phyloP scores from a whole-genome alignment of 2,888 invertebrate genomes.

The Notodonta ziczac region DNA sequence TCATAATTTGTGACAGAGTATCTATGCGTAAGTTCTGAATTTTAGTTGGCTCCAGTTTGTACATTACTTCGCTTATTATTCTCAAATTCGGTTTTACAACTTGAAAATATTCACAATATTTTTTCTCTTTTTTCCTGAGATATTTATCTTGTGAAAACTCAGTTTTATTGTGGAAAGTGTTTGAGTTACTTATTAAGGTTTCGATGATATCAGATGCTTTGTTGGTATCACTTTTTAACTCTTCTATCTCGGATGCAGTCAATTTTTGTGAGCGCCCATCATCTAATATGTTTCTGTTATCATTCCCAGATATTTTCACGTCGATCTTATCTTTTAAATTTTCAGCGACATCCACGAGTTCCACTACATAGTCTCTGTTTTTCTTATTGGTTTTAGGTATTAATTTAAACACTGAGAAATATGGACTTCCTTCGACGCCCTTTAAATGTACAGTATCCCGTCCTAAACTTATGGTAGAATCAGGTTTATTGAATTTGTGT shows the following conservation, averaged over 20 bases:
- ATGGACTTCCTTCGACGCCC: slow-evolving; percentile 88
- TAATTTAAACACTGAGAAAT: slow-evolving; percentile 91
- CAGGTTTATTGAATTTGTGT: slow-evolving; percentile 88
- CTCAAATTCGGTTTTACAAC: slow-evolving; percentile 92
- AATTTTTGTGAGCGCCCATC: slow-evolving; percentile 92
- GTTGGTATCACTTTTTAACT: slow-evolving; percentile 89
- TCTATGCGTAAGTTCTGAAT: slow-evolving; percentile 93
- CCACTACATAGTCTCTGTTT: slow-evolving; percentile 82
- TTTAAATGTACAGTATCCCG: slow-evolving; percentile 88
- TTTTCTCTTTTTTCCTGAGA: slow-evolving; percentile 96
- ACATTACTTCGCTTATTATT: slow-evolving; percentile 93
- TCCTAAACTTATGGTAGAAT: slow-evolving; percentile 87
- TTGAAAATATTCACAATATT: slow-evolving; percentile 94
- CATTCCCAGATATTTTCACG: slow-evolving; percentile 88
- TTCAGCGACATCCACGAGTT: slow-evolving; percentile 76
- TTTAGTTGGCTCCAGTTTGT: slow-evolving; percentile 90
- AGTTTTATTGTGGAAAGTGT: slow-evolving; percentile 95
- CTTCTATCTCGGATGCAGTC: slow-evolving; percentile 92
- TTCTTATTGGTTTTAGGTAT: slow-evolving; percentile 83
- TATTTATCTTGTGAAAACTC: slow-evolving; percentile 97
- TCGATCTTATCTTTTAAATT: slow-evolving; percentile 86
- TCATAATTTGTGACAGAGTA: slow-evolving; percentile 94
- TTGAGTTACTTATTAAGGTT: slow-evolving; percentile 95
- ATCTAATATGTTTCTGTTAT: slow-evolving; percentile 93
- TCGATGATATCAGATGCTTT: slow-evolving; percentile 93